Base-by-base conservation (phyloP, 1,140 invertebrate species). In the Wiebesia pumilae region DNA sequence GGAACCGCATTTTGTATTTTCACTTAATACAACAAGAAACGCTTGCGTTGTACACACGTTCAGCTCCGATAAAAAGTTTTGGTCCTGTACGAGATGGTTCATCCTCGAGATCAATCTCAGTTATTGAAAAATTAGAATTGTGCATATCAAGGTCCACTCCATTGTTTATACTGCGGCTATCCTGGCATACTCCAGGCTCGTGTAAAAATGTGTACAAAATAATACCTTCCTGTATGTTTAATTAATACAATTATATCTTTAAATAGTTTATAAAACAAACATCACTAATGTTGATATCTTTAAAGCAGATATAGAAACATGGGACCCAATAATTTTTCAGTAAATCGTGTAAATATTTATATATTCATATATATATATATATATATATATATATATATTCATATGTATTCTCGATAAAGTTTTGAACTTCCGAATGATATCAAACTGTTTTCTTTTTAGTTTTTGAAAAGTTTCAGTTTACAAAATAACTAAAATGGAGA, bases 291-390 rank as follows among this genome's bases (percentile, higher is more conserved):
- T 73, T 73, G 7, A 62, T 77, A 77, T 67, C 27, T 43, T 62
- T 67, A 54, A 67, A 51, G 38, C 16, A 73, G n/a, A 73, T 43
- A 27, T 83, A 73, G 10, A 84, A 84, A 77, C 24, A 40, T 43
- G 51, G 35, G 35, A 38, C 24, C 47, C 35, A 30, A 69, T 80
- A 27, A 35, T 81, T 58, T 85, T 38, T 51, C 6, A 69, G 27
- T 47, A 27, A 65, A 51, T 40, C 30, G 54, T 85, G 84, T 80
- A 85, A 71, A 85, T 85, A 84, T 47, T n/a, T 84, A 85, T 58
- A 80, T 54, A 80, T 80, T 54, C 21, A 54, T 80, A n/a, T n/a
- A n/a, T n/a, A n/a, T 69, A n/a, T n/a, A n/a, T n/a, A 40, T 54
- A 62, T 54, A 84, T 62, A 84, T 1, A 69, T 19, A 79, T 54